Evolutionary conservation across 1,140 invertebrate species (phyloP), one percentile per base, ranked within the genome.

Genomic region (Nomia melanderi): DNA sequence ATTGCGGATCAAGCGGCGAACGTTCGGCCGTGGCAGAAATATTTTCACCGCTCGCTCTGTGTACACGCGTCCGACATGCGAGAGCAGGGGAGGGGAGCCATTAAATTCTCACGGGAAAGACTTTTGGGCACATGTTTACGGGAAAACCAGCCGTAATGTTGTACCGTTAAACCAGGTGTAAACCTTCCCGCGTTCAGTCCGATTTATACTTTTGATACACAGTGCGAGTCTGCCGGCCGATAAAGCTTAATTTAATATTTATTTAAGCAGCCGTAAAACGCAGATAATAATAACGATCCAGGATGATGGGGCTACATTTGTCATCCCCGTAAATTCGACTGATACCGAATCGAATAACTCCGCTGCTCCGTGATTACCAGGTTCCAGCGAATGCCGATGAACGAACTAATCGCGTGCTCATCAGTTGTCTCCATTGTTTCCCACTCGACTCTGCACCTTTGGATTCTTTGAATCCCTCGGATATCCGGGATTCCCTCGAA

Each of bases 281-380:
- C 2, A 4, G 60, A 66, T 67, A 57, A 75, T 31, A 14, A 20
- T 7, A 23, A 31, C 3, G 9, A 4, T 12, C 6, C 27, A 7
- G 31, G 12, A n/a, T 6, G 5, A n/a, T n/a, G 47, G 11, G 6
- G 47, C 25, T 47, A 59, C 73, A 33, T 75, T 75, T 75, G 59
- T 67, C 73, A 39, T 36, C 0, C 29, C 44, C 54, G 64, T 57
- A 67, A 67, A 67, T 67, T 67, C 64, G 14, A 20, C 39, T 23
- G 69, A 60, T 60, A 71, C 50, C 50, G 60, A 71, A 71, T 71
- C 69, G 57, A 71, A 60, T 60, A 50, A 60, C 69, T 44, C 12
- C 2, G 2, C 1, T 7, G 23, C 39, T 7, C 47, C 3, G 29
- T 50, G 56, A 60, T 71, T 47, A 71, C 23, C 23, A 17, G 17